These are phyloP conservation scores for Yasuhikotakia modesta DNA, from an alignment of 2,797 vertebrate species.

Conservation along the genomic window DNA sequence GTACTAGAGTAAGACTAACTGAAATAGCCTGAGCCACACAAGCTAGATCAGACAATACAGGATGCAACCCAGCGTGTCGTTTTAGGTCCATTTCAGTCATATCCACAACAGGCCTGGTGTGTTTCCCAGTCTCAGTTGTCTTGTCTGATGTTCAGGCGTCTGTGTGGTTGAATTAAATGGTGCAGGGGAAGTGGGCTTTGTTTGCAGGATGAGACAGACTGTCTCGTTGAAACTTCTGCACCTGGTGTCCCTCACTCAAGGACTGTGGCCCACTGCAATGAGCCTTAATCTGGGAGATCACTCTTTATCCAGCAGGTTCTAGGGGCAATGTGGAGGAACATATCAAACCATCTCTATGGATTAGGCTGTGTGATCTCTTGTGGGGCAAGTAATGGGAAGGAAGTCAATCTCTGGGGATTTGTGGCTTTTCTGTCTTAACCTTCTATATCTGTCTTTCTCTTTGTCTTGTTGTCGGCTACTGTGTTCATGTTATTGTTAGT, in stretches of 20 bases:
- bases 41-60: conserved; percentile 4
- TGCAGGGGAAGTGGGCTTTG: conserved; percentile 71
- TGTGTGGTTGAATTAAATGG: conserved; percentile 71
- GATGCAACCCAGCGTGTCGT: conserved; percentile 21
- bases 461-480: conserved; percentile 9
- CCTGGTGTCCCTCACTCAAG: conserved; percentile 62
- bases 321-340: conserved; percentile 70
- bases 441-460: conserved; percentile 35
- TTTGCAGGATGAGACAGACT: conserved; percentile 71
- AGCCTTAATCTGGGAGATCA: conserved; percentile 84
- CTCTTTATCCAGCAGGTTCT: conserved; percentile 77
- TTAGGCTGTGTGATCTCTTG: conserved; percentile 73
- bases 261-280: conserved; percentile 73
- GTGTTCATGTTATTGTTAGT: conserved; percentile 21
- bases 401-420: conserved; percentile 66
- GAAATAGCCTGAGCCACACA: not conserved
- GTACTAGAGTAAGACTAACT: not conserved
- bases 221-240: conserved; percentile 80
- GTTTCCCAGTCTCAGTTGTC: conserved; percentile 51
- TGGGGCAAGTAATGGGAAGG: conserved; percentile 69
- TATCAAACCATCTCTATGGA: conserved; percentile 75
- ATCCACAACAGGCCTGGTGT: conserved; percentile 10
- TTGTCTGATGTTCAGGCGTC: conserved; percentile 67
- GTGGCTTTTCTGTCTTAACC: conserved; percentile 43
- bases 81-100: conserved; percentile 18